These are phyloP conservation scores for Homarus americanus DNA, from an alignment of 1,140 invertebrate genomes.

Conservation along the genomic window DNA sequence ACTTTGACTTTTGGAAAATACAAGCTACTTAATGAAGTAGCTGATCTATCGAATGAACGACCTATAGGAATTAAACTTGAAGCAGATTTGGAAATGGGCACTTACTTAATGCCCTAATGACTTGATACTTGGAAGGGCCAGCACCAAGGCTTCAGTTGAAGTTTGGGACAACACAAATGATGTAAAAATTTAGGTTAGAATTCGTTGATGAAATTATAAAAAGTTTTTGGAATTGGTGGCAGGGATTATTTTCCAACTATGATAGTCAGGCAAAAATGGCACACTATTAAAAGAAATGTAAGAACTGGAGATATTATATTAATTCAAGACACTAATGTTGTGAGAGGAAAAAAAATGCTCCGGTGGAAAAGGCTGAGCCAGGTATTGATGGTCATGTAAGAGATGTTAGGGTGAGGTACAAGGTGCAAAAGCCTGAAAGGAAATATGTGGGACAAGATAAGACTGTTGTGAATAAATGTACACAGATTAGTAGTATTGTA, in stretches of 20 bases:
- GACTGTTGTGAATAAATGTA: no score
- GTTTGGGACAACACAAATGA: background rate
- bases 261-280: conserved; percentile 37
- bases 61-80: conserved; percentile 4
- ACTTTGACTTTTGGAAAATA: conserved; percentile 16
- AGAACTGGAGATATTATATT: conserved; percentile 16
- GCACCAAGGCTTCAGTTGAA: background rate
- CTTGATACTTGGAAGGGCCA: background rate
- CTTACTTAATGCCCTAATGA: conserved; percentile 29
- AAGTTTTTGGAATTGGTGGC: background rate
- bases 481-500: no score
- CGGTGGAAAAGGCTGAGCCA: conserved; percentile 10
- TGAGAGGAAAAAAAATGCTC: background rate
- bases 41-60: conserved; percentile 30
- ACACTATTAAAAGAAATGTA: conserved; percentile 8
- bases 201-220: conserved; percentile 2
- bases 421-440: no score
- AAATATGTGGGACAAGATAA: no score
- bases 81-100: conserved; percentile 1
- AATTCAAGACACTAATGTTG: conserved; percentile 10
- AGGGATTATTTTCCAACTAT: conserved; percentile 17
- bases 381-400: background rate
- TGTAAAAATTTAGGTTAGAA: conserved; percentile 18
- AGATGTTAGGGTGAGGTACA: no score
- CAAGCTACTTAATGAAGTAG: background rate